A percentile compares a stretch with the other conserved stretches of the same genome.
phyloP scores from a whole-genome alignment of 1,140 invertebrate species.

The Mercenaria mercenaria region DNA sequence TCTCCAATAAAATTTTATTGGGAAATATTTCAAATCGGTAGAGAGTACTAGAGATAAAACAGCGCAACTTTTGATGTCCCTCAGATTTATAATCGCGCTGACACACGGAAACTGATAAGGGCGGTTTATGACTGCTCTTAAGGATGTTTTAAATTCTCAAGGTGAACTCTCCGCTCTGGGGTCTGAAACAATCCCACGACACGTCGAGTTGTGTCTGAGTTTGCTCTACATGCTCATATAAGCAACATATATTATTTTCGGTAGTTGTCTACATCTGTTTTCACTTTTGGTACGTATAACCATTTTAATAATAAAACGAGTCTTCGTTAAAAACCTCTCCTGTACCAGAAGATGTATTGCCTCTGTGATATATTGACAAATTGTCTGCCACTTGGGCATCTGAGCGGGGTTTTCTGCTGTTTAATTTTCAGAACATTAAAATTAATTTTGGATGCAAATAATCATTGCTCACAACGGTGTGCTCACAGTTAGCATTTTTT shows the following conservation, averaged over 20 bases:
- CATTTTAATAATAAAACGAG: too few relatives aligned
- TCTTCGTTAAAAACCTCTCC: too few relatives aligned
- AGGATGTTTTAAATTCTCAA: slow-evolving; percentile 57
- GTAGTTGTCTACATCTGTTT: not conserved
- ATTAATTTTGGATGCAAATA: not conserved
- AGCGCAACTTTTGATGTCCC: slow-evolving; percentile 62
- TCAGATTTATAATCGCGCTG: slow-evolving; percentile 65
- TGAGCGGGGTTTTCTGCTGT: too few relatives aligned
- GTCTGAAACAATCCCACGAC: slow-evolving; percentile 12
- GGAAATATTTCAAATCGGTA: slow-evolving; percentile 66
- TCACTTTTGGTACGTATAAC: too few relatives aligned
- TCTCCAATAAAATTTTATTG: slow-evolving; percentile 69
- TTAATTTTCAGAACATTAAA: slow-evolving; percentile 4
- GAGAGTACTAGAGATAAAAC: slow-evolving; percentile 64
- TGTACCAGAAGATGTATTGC: too few relatives aligned
- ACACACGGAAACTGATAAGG: slow-evolving; percentile 65
- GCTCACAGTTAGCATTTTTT: not conserved
- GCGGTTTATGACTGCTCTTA: slow-evolving; percentile 46
- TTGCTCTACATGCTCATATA: not conserved
- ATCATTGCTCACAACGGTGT: not conserved
- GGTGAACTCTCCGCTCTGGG: not conserved
- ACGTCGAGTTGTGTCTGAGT: not conserved
- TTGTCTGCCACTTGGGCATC: too few relatives aligned
- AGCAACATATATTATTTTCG: not conserved
- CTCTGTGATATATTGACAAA: too few relatives aligned